phyloP scores from a whole-genome alignment of 2,113 vertebrate genomes.

The Pardalotus punctatus region DNA sequence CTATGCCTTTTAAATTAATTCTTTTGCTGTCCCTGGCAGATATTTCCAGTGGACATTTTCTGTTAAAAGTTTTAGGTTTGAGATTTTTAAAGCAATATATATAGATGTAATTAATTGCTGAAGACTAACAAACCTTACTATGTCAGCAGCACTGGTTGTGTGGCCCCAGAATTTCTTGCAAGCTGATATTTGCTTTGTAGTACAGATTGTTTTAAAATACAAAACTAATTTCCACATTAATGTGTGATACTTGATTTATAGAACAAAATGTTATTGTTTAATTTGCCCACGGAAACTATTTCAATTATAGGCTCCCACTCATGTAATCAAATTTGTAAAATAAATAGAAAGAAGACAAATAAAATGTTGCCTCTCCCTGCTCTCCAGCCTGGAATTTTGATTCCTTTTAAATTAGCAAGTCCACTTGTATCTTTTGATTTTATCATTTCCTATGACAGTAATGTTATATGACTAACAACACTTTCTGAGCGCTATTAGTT shows the following conservation, averaged over 20 bases:
- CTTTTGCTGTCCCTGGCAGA: background rate
- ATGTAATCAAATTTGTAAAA: slow-evolving; percentile 9
- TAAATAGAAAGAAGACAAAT: background rate
- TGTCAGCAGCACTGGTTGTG: background rate
- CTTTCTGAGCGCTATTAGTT: background rate
- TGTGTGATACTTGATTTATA: background rate
- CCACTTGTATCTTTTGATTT: background rate
- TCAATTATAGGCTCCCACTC: background rate
- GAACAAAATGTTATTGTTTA: background rate
- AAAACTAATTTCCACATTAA: background rate
- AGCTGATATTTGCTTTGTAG: background rate
- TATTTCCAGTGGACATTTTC: background rate
- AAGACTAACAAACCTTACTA: background rate
- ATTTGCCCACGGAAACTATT: background rate
- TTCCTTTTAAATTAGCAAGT: background rate
- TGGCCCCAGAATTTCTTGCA: background rate
- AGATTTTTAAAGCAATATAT: background rate
- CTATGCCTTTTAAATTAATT: background rate
- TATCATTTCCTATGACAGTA: background rate
- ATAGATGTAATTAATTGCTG: background rate
- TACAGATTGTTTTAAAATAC: background rate
- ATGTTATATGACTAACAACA: background rate
- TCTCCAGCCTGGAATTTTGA: background rate
- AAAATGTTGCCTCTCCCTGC: background rate
- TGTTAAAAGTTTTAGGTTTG: background rate